These are phyloP conservation scores for Neomicropteryx cornuta DNA, from an alignment of 1,140 invertebrate genomes.

Conservation along the genomic window DNA sequence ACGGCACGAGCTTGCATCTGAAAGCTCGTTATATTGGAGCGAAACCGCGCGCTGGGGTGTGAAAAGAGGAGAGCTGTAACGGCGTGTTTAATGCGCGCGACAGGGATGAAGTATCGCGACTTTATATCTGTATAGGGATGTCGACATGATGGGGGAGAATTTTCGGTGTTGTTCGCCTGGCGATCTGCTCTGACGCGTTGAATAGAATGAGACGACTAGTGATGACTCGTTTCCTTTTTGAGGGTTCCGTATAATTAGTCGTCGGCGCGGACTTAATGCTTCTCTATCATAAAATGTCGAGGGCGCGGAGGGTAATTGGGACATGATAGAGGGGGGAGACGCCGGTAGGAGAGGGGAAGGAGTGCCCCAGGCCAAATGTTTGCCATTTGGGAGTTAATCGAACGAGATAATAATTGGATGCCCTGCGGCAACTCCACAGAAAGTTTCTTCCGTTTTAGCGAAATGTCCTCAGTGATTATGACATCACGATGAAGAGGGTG, in stretches of 20 bases:
- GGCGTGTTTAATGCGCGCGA: slow-evolving; percentile 39
- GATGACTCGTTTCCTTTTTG: too few relatives aligned
- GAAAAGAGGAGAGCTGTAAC: slow-evolving; percentile 43
- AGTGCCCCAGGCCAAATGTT: slow-evolving; percentile 36
- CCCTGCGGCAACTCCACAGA: too few relatives aligned
- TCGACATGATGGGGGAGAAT: slow-evolving; percentile 36
- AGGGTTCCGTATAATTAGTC: slow-evolving; percentile 37
- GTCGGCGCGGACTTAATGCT: slow-evolving; percentile 38
- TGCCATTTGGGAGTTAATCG: slow-evolving; percentile 41
- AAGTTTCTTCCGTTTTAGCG: too few relatives aligned
- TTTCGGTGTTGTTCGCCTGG: slow-evolving; percentile 39
- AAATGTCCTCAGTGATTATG: too few relatives aligned
- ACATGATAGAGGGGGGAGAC: background rate
- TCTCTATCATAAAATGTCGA: too few relatives aligned
- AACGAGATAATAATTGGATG: too few relatives aligned
- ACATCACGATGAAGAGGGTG: too few relatives aligned
- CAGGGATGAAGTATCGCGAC: slow-evolving; percentile 39
- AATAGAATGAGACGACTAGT: too few relatives aligned
- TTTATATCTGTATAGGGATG: too few relatives aligned
- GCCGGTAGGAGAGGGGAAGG: slow-evolving; percentile 23
- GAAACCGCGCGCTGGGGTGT: too few relatives aligned
- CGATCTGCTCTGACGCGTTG: slow-evolving; percentile 33
- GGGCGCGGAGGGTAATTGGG: too few relatives aligned
- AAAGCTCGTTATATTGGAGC: slow-evolving; percentile 42
- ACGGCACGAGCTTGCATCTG: slow-evolving; percentile 38